phyloP scores from a whole-genome alignment of 2,888 invertebrate genomes.

The Napeogenes sylphis region DNA sequence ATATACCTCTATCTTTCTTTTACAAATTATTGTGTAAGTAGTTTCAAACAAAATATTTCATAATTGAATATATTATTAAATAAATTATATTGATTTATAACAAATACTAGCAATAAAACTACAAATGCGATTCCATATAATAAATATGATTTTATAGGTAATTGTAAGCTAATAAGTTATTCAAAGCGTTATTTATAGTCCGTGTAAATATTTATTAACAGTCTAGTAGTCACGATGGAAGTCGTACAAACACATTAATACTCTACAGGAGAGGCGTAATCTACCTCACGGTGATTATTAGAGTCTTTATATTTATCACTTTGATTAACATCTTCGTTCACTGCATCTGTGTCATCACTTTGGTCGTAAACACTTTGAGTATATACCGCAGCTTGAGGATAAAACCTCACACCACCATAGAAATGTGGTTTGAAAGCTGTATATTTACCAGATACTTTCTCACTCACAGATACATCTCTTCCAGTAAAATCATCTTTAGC shows the following conservation, averaged over 20 bases:
- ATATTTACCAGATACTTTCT: conserved; percentile 42
- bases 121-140: no score
- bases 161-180: no score
- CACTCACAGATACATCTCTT: conserved; percentile 31
- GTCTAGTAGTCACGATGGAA: not conserved
- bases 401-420: conserved; percentile 42
- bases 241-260: conserved; percentile 36
- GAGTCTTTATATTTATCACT: conserved; percentile 42
- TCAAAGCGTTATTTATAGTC: no score
- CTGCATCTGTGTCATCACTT: conserved; percentile 15
- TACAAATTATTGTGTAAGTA: no score
- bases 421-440: conserved; percentile 45
- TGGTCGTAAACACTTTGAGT: conserved; percentile 23
- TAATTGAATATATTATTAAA: no score
- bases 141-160: no score
- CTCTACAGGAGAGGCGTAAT: conserved; percentile 53
- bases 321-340: conserved; percentile 12
- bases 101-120: no score
- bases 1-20: no score
- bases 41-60: no score
- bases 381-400: conserved; percentile 44
- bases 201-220: conserved; percentile 21
- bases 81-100: no score
- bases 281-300: conserved; percentile 53
- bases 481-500: conserved; percentile 15